phyloP scores from a whole-genome alignment of 2,888 invertebrate species.

The Scrobipalpa costella region DNA sequence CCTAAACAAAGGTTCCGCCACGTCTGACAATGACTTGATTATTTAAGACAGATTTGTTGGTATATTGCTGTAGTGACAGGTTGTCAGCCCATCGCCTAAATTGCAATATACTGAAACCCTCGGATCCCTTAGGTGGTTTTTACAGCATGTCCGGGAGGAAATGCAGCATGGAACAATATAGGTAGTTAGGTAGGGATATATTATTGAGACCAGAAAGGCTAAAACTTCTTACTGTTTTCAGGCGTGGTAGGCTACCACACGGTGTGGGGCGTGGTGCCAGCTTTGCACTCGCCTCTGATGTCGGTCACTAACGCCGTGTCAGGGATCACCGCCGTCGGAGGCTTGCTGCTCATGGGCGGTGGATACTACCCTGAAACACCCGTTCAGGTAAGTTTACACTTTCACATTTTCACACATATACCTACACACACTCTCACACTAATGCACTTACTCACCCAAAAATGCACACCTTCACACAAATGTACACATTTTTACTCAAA shows the following conservation, averaged over 20 bases:
- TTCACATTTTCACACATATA: not conserved
- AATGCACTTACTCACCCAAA: too few relatives aligned
- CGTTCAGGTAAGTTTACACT: slow-evolving; percentile 75
- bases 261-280: slow-evolving; percentile 95
- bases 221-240: slow-evolving; percentile 26
- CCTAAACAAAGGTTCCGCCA: too few relatives aligned
- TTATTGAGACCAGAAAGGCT: not conserved
- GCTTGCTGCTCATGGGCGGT: slow-evolving; percentile 92
- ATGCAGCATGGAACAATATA: too few relatives aligned
- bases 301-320: slow-evolving; percentile 96
- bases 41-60: slow-evolving; percentile 48
- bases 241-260: slow-evolving; percentile 93
- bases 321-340: slow-evolving; percentile 95
- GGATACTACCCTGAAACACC: slow-evolving; percentile 88
- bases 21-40: too few relatives aligned
- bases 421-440: too few relatives aligned
- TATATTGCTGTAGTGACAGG: too few relatives aligned
- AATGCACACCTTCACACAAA: too few relatives aligned
- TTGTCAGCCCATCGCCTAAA: too few relatives aligned
- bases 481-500: too few relatives aligned
- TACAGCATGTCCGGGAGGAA: too few relatives aligned
- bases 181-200: not conserved
- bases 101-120: too few relatives aligned
- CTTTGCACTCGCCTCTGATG: slow-evolving; percentile 95
- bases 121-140: too few relatives aligned